Conservation (phyloP, 2,113 vertebrate genomes). For the Tupaia tana region DNA sequence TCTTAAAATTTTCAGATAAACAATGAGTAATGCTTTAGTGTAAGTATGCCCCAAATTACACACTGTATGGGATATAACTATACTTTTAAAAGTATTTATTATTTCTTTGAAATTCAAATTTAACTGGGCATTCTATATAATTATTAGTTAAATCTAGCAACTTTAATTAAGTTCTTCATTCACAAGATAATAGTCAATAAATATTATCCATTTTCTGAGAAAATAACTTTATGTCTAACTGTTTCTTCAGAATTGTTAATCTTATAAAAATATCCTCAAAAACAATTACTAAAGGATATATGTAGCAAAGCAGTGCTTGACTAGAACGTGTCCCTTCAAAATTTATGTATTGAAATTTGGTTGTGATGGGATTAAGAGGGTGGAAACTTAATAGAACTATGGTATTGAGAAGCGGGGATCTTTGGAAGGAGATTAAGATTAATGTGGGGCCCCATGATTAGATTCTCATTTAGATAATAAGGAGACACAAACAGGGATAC, state of each 20-base stretch:
- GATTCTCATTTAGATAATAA: no score
- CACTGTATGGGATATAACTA: not conserved
- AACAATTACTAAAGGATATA: not conserved
- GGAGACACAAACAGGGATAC: no score
- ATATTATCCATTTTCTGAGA: conserved; percentile 54
- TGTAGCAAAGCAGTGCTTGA: not conserved
- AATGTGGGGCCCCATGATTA: no score
- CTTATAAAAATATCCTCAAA: not conserved
- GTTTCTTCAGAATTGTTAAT: conserved; percentile 52
- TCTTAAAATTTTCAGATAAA: conserved; percentile 11
- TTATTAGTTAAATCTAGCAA: conserved; percentile 61
- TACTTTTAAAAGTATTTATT: not conserved
- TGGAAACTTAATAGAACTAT: no score
- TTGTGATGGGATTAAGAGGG: no score
- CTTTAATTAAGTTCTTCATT: conserved; percentile 62
- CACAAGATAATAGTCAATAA: conserved; percentile 47
- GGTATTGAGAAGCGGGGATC: no score
- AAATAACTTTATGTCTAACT: not conserved
- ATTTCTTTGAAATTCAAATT: conserved; percentile 57
- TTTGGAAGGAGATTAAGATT: no score
- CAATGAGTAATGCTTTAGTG: not conserved
- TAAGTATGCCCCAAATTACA: not conserved
- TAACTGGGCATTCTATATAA: conserved; percentile 36
- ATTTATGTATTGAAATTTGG: no score
- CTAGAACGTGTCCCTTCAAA: no score